Base-by-base conservation (phyloP, 35 echinoderm and acorn worm genomes). In the Apostichopus californicus region DNA sequence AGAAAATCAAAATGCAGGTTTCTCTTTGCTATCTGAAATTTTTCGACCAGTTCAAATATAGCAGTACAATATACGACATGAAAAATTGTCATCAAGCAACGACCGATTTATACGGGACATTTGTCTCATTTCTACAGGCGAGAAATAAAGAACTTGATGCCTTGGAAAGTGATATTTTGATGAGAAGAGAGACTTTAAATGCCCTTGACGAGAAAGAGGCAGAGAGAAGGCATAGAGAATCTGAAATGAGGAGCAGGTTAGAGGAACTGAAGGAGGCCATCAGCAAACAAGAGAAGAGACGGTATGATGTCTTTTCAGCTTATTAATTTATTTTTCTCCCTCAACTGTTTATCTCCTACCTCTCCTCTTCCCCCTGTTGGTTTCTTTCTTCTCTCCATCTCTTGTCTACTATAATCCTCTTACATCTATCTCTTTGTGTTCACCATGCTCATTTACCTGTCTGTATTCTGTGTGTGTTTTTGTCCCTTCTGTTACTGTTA, bases 81-180 rank as follows among this genome's bases (percentile, higher is more conserved):
- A 46, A 46, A 46, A 46, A 0, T 46, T 46, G 34, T 46, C 34
- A 46, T 46, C 34, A 46, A 46, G 34, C 34, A 34, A 46, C 34
- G 2, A 46, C 34, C 34, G 3, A 46, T 46, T 46, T 46, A 46
- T 46, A 46, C 0, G 34, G 34, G 34, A 46, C 34, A 46, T 46
- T 46, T 61, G 12, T 61, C 12, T 61, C 6, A 61, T 61, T 22
- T 75, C 71, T 85, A 9, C 64, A 97, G 96, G 63, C 87, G 5
- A 90, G 87, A 66, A 65, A 85, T 63, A 92, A 91, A 55, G 96
- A 97, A 59, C 92, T 97, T 23, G 93, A 97, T 57, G 91, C 80
- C 0, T 70, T 97, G 3, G 94, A 97, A 78, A 12, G 91, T 68
- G 96, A 91, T 10, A 92, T 97, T 6, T 73, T 86, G 66, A 90